Evolutionary conservation across 2,888 invertebrate species (phyloP).

Genomic region (Coleophora deauratella): DNA sequence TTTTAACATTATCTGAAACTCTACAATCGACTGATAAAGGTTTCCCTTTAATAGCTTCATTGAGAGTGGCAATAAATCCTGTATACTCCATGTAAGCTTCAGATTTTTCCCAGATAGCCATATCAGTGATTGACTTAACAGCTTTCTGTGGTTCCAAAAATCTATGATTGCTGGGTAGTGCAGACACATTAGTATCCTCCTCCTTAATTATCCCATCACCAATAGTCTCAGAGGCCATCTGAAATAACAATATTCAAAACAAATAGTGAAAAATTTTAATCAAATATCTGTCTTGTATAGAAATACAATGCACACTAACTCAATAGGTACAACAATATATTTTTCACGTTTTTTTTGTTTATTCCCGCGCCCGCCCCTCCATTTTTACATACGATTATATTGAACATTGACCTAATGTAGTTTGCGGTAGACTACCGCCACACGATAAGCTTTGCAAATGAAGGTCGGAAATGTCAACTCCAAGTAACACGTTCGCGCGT

Average conservation of each 20-base stretch:
- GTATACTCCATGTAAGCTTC: slow-evolving; percentile 90
- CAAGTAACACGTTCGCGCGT: slow-evolving; percentile 17
- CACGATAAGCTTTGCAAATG: slow-evolving; percentile 53
- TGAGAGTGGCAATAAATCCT: slow-evolving; percentile 90
- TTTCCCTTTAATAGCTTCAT: slow-evolving; percentile 88
- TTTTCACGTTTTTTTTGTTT: too few relatives aligned
- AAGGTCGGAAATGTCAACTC: slow-evolving; percentile 65
- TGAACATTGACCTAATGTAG: slow-evolving; percentile 12
- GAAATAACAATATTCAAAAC: slow-evolving; percentile 15
- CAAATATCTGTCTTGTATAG: background rate
- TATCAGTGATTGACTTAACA: slow-evolving; percentile 79
- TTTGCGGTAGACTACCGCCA: slow-evolving; percentile 5
- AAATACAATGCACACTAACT: too few relatives aligned
- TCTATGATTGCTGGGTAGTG: slow-evolving; percentile 73
- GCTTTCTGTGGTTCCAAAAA: slow-evolving; percentile 78
- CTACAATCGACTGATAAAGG: slow-evolving; percentile 77
- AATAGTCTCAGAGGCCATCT: slow-evolving; percentile 51
- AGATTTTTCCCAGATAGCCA: slow-evolving; percentile 88
- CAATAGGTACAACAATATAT: too few relatives aligned
- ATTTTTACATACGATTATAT: too few relatives aligned
- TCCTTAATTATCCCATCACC: slow-evolving; percentile 44
- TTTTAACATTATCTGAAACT: slow-evolving; percentile 75
- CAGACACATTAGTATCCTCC: slow-evolving; percentile 18
- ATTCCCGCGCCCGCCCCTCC: background rate
- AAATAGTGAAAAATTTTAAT: background rate